Evolutionary conservation across 1,140 invertebrate species (phyloP).

Genomic region (Plutomurus gul): DNA sequence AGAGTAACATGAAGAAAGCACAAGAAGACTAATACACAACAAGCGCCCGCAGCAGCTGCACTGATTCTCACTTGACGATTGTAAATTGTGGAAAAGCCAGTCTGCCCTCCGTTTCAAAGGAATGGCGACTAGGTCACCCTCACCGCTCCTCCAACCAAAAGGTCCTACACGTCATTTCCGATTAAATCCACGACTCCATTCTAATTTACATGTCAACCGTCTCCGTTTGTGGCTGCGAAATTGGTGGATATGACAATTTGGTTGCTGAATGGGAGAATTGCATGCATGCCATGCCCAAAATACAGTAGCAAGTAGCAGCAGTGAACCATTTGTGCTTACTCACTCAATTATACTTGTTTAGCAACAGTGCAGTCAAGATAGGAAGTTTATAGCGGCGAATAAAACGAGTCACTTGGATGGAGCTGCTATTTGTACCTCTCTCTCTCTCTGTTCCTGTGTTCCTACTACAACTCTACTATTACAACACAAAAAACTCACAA

Average conservation of each 20-base stretch:
- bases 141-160: not conserved
- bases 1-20: not conserved
- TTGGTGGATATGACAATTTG: not conserved
- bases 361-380: not conserved
- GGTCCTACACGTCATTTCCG: not conserved
- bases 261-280: not conserved
- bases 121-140: not conserved
- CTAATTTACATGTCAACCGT: not conserved
- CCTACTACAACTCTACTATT: not conserved
- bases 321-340: conserved; percentile 12
- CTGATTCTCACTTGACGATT: conserved; percentile 17
- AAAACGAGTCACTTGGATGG: not conserved
- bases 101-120: not conserved
- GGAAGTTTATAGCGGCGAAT: not conserved
- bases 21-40: not conserved
- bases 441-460: not conserved
- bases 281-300: not conserved
- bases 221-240: not conserved
- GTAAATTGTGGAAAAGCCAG: not conserved
- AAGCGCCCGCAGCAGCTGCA: conserved; percentile 3
- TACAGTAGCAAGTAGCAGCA: no score
- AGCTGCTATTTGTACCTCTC: not conserved
- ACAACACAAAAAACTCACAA: not conserved
- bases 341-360: conserved; percentile 30
- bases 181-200: not conserved